Percentiles rank a stretch among this genome's conserved stretches.
Conservation (phyloP, 2,113 vertebrate genomes). For the Cnemophilus loriae region DNA sequence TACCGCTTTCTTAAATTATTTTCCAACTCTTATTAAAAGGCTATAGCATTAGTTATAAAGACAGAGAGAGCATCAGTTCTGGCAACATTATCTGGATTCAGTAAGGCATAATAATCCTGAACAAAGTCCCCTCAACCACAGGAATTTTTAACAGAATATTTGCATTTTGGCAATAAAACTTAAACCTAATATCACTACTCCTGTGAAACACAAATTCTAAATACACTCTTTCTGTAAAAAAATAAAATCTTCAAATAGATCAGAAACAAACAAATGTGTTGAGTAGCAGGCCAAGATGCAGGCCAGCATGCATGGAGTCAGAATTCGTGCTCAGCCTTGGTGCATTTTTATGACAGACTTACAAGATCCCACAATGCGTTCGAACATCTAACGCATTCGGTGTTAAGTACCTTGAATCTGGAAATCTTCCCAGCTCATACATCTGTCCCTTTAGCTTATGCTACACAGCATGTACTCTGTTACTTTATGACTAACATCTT, state of each 20-base stretch:
- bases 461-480: not conserved
- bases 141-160: not conserved
- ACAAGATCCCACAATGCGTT: not conserved
- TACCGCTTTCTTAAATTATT: not conserved
- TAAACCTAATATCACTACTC: not conserved
- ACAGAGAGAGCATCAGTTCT: not conserved
- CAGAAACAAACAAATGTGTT: not conserved
- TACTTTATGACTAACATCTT: not conserved
- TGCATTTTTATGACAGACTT: not conserved
- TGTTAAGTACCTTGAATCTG: conserved; percentile 16
- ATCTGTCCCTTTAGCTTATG: not conserved
- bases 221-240: not conserved
- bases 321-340: not conserved
- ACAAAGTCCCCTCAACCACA: not conserved
- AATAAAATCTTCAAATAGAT: not conserved
- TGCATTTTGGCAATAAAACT: not conserved
- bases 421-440: not conserved
- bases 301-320: not conserved
- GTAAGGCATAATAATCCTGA: not conserved
- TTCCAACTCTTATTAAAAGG: not conserved
- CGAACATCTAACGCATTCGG: not conserved
- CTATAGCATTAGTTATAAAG: not conserved
- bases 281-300: not conserved
- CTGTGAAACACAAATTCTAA: not conserved
- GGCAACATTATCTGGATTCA: not conserved